phyloP scores from a whole-genome alignment of 2,888 invertebrate species.

The Dione juno region DNA sequence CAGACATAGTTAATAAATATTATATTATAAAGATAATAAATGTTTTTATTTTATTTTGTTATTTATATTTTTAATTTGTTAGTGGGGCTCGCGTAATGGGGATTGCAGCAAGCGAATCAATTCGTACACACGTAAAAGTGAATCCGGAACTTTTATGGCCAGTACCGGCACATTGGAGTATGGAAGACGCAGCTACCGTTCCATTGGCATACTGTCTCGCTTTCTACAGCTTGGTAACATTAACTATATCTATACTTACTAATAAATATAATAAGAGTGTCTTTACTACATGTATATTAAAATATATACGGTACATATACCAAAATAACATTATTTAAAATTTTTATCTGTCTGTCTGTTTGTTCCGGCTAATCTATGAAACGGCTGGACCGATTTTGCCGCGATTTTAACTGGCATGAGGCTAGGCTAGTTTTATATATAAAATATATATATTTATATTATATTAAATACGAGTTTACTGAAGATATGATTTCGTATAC shows the following conservation, averaged over 20 bases:
- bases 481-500: too few species aligned
- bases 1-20: too few species aligned
- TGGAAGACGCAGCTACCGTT: conserved; percentile 89
- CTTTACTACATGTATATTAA: neutral
- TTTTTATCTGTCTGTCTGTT: too few species aligned
- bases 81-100: conserved; percentile 86
- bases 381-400: too few species aligned
- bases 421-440: too few species aligned
- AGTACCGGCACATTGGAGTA: conserved; percentile 86
- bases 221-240: conserved; percentile 63
- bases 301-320: too few species aligned
- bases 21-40: conserved; percentile 27
- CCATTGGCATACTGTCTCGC: conserved; percentile 88
- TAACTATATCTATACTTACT: too few species aligned
- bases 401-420: too few species aligned
- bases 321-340: too few species aligned
- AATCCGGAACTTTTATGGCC: conserved; percentile 84
- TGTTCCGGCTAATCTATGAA: too few species aligned
- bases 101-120: conserved; percentile 75
- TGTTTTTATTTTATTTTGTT: neutral
- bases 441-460: too few species aligned
- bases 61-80: conserved; percentile 31
- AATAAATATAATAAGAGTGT: neutral
- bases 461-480: too few species aligned
- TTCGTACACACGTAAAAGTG: conserved; percentile 81